A percentile compares a stretch with the other conserved stretches of the same genome.
These are phyloP conservation scores for Oreochromis mossambicus DNA, from an alignment of 2,797 vertebrate species.

Conservation along the genomic window DNA sequence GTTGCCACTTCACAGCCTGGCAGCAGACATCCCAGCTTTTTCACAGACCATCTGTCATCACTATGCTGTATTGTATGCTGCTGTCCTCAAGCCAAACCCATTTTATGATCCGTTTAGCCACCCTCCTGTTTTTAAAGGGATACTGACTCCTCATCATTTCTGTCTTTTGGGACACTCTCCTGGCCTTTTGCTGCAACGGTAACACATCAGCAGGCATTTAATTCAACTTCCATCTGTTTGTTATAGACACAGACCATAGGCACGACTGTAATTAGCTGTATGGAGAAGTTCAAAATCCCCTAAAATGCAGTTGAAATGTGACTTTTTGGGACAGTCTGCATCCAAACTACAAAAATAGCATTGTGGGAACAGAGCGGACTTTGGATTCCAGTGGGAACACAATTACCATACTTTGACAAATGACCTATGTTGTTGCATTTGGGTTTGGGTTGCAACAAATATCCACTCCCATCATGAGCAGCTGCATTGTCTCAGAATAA, in stretches of 20 bases:
- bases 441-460: conserved; percentile 39
- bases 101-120: conserved; percentile 44
- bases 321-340: conserved; percentile 44
- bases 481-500: conserved; percentile 12
- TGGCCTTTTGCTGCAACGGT: not conserved
- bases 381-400: conserved; percentile 26
- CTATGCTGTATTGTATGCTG: conserved; percentile 22
- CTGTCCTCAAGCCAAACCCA: conserved; percentile 42
- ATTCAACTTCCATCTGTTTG: conserved; percentile 62
- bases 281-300: conserved; percentile 40
- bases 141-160: conserved; percentile 26
- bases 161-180: conserved; percentile 22
- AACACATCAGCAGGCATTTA: conserved; percentile 29
- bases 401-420: conserved; percentile 52
- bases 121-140: conserved; percentile 43
- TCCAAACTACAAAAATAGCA: conserved; percentile 54
- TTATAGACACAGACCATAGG: conserved; percentile 40
- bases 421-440: conserved; percentile 33
- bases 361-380: conserved; percentile 45
- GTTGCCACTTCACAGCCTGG: conserved; percentile 51
- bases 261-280: conserved; percentile 60
- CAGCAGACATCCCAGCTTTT: conserved; percentile 43
- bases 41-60: conserved; percentile 63
- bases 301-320: conserved; percentile 27
- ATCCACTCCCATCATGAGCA: conserved; percentile 17